phyloP scores from a whole-genome alignment of 2,888 invertebrate species.

The Phymatocera aterrima region DNA sequence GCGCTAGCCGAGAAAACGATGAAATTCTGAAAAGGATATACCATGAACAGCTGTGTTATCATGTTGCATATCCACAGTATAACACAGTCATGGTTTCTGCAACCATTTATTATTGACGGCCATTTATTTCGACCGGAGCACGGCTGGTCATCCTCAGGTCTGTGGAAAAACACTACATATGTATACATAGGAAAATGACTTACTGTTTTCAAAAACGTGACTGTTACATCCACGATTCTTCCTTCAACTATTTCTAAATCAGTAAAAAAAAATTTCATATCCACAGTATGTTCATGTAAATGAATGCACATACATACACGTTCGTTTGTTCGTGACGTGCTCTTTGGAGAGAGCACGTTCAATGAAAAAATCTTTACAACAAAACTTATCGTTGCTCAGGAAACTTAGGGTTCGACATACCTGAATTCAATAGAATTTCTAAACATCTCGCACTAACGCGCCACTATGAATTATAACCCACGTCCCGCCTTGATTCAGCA shows the following conservation, averaged over 20 bases:
- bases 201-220: no score
- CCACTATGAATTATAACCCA: neutral
- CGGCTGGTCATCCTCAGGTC: no score
- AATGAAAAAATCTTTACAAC: slow-evolving; percentile 10
- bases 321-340: neutral
- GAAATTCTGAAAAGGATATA: neutral
- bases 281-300: neutral
- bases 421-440: slow-evolving; percentile 2
- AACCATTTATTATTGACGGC: no score
- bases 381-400: slow-evolving; percentile 12
- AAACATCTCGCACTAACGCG: slow-evolving; percentile 17
- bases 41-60: no score
- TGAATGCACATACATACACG: no score
- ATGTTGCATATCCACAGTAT: no score
- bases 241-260: no score
- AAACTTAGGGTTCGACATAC: neutral
- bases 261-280: neutral
- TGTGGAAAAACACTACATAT: no score
- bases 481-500: neutral
- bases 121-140: no score
- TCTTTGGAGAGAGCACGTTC: neutral
- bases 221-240: no score
- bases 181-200: no score
- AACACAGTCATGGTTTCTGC: no score
- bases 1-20: neutral